A percentile compares a stretch with the other conserved stretches of the same genome.
phyloP scores from a whole-genome alignment of 2,113 vertebrate species.

The Plectropomus leopardus region DNA sequence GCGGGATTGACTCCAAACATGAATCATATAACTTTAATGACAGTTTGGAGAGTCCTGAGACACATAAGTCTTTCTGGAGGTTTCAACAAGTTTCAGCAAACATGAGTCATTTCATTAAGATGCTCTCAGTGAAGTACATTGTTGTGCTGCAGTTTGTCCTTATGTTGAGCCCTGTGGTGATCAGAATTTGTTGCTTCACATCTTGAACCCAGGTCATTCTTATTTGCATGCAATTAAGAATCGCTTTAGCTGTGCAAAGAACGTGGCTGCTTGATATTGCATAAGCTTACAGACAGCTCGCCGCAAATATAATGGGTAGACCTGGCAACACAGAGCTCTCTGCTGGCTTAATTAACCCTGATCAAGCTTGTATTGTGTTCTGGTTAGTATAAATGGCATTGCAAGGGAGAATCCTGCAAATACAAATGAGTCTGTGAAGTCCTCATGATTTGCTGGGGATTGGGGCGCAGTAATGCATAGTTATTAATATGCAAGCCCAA shows the following conservation, averaged over 20 bases:
- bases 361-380: slow-evolving; percentile 50
- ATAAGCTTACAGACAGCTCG: slow-evolving; percentile 2
- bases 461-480: slow-evolving; percentile 10
- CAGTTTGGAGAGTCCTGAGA: slow-evolving; percentile 46
- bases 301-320: slow-evolving; percentile 32
- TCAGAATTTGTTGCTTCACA: slow-evolving; percentile 22
- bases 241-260: slow-evolving; percentile 34
- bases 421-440: slow-evolving; percentile 48
- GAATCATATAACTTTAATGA: slow-evolving; percentile 69
- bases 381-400: slow-evolving; percentile 45
- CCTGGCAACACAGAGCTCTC: slow-evolving; percentile 2
- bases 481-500: slow-evolving; percentile 21
- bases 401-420: slow-evolving; percentile 29
- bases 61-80: slow-evolving; percentile 21
- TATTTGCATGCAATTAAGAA: slow-evolving; percentile 75
- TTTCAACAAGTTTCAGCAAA: slow-evolving; percentile 51
- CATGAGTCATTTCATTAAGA: slow-evolving; percentile 45
- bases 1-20: slow-evolving; percentile 59
- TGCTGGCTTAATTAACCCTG: slow-evolving; percentile 63
- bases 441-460: slow-evolving; percentile 7
- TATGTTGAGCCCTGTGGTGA: slow-evolving; percentile 32
- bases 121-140: slow-evolving; percentile 23
- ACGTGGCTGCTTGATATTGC: slow-evolving; percentile 34
- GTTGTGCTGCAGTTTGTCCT: slow-evolving; percentile 22
- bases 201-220: slow-evolving; percentile 65